phyloP scores from a whole-genome alignment of 2,113 vertebrate species.

The Bombycilla garrulus region DNA sequence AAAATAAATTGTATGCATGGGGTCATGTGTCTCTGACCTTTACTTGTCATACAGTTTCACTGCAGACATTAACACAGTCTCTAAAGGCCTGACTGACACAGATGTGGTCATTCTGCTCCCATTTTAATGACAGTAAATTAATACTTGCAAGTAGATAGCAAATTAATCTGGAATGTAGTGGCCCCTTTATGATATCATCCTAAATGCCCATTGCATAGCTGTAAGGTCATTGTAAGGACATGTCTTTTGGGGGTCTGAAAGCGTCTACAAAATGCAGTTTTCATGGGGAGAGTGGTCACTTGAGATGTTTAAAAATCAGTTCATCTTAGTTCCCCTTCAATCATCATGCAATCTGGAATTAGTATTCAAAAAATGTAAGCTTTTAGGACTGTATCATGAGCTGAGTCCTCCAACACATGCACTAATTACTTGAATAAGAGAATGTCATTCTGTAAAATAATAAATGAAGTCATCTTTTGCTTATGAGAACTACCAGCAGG shows the following conservation, averaged over 20 bases:
- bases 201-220: not conserved
- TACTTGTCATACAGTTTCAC: not conserved
- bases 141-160: not conserved
- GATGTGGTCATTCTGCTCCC: not conserved
- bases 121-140: not conserved
- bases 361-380: conserved; percentile 10
- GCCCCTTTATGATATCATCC: not conserved
- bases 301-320: not conserved
- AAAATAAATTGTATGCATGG: not conserved
- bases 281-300: not conserved
- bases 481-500: conserved; percentile 39
- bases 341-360: not conserved
- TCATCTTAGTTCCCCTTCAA: not conserved
- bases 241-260: not conserved
- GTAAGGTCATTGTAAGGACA: not conserved
- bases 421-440: conserved; percentile 33
- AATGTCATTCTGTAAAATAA: conserved; percentile 52
- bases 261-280: not conserved
- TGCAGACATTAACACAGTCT: not conserved
- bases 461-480: conserved; percentile 49
- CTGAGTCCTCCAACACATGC: not conserved
- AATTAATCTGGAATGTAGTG: not conserved
- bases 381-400: not conserved
- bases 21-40: not conserved
- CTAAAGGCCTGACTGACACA: not conserved